A percentile compares a stretch with the other conserved stretches of the same genome.
Conservation (phyloP, 2,888 invertebrate species). For the Melieria crassipennis region DNA sequence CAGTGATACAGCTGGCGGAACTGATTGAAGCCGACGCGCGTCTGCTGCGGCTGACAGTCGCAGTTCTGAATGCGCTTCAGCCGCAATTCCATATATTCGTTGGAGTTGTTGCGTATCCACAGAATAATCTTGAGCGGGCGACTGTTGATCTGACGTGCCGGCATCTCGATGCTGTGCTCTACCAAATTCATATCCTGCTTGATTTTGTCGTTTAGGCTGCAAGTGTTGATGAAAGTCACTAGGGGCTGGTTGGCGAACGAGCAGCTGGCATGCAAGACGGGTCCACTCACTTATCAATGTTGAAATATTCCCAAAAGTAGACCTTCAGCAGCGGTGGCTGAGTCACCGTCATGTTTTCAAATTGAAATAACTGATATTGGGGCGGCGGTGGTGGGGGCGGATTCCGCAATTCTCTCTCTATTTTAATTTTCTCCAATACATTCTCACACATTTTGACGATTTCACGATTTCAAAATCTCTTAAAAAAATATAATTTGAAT, state of each 20-base stretch:
- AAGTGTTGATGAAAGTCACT: not conserved
- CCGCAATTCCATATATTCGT: constrained; percentile 40
- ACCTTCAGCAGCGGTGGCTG: constrained; percentile 54
- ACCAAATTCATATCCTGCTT: constrained; percentile 42
- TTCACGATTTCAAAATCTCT: not conserved
- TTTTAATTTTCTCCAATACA: constrained; percentile 16
- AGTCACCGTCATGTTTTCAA: constrained; percentile 55
- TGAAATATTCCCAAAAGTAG: constrained; percentile 57
- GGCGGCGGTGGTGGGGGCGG: not conserved
- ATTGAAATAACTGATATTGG: constrained; percentile 47
- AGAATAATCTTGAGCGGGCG: constrained; percentile 54
- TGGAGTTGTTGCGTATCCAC: constrained; percentile 52
- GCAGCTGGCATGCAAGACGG: not conserved
- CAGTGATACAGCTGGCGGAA: constrained; percentile 57
- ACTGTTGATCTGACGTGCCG: constrained; percentile 54
- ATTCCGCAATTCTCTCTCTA: not conserved
- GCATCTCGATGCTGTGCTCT: constrained; percentile 50
- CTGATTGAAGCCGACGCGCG: constrained; percentile 59
- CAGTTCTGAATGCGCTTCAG: constrained; percentile 56
- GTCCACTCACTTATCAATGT: constrained; percentile 49
- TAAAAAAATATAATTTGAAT: not conserved
- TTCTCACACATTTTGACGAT: constrained; percentile 24
- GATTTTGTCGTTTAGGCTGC: constrained; percentile 52
- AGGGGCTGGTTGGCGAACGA: too few relatives aligned
- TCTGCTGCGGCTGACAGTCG: constrained; percentile 49